phyloP scores from a whole-genome alignment of 2,113 vertebrate genomes.

The Colistium nudipinnis region DNA sequence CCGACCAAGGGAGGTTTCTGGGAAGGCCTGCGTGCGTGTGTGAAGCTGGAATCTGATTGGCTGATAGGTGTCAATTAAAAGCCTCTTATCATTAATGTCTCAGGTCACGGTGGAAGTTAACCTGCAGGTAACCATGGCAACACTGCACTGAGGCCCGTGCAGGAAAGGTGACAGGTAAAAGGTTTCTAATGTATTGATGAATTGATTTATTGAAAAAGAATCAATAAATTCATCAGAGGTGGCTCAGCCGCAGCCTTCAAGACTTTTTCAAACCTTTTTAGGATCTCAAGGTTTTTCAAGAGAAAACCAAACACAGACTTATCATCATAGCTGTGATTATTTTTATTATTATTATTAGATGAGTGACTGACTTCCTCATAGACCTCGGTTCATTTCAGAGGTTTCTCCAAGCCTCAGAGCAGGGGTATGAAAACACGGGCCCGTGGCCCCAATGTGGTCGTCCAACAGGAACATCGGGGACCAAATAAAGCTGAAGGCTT shows the following conservation, averaged over 20 bases:
- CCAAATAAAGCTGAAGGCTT: no score
- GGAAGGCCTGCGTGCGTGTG: slow-evolving; percentile 54
- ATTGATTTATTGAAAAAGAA: no score
- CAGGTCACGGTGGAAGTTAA: background rate
- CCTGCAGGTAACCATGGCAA: slow-evolving; percentile 33
- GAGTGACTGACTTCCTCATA: no score
- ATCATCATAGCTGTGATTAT: no score
- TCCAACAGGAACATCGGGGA: no score
- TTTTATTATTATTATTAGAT: no score
- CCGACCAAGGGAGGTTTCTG: slow-evolving; percentile 64
- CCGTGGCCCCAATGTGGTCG: no score
- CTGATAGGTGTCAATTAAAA: background rate
- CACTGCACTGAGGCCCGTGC: background rate
- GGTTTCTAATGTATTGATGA: background rate
- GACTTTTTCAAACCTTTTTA: background rate
- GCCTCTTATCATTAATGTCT: background rate
- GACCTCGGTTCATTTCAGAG: no score
- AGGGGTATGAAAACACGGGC: no score
- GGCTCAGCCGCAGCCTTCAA: background rate
- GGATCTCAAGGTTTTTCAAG: background rate
- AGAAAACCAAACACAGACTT: no score
- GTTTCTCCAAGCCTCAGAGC: no score
- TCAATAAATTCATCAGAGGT: background rate
- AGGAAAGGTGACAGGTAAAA: background rate
- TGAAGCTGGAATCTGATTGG: slow-evolving; percentile 34